phyloP scores from a whole-genome alignment of 2,797 vertebrate genomes.

The Phrynocephalus forsythii region DNA sequence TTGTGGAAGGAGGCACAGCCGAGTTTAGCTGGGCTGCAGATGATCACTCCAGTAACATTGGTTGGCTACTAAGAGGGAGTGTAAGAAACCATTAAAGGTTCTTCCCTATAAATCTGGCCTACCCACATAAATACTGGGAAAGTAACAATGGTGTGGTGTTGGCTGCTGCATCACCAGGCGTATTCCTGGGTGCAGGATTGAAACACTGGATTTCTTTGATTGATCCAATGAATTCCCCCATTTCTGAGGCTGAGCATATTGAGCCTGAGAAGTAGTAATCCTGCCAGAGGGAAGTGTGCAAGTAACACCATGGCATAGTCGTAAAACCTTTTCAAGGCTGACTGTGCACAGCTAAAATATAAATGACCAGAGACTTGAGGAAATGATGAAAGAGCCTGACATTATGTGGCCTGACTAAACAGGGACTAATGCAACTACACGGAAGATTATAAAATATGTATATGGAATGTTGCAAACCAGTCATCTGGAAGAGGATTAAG shows the following conservation, averaged over 20 bases:
- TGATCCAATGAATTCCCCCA: not conserved
- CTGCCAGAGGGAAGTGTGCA: not conserved
- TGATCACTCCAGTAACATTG: too few species aligned
- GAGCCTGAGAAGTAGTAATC: not conserved
- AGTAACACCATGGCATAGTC: not conserved
- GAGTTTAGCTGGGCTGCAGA: too few species aligned
- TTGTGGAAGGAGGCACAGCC: not conserved
- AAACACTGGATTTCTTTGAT: not conserved
- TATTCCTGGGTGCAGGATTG: not conserved
- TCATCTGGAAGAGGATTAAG: not conserved
- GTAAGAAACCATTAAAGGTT: too few species aligned
- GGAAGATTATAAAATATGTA: not conserved
- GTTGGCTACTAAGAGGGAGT: too few species aligned
- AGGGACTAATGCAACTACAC: not conserved
- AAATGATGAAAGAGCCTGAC: conserved; percentile 17
- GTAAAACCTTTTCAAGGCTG: not conserved
- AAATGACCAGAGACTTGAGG: not conserved
- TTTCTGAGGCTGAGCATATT: not conserved
- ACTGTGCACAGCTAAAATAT: not conserved
- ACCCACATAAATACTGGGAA: not conserved
- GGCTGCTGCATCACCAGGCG: not conserved
- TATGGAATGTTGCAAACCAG: not conserved
- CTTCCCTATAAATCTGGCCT: not conserved
- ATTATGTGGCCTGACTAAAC: conserved; percentile 16
- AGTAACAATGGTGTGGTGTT: not conserved